phyloP scores from a whole-genome alignment of 2,888 invertebrate genomes.

The Autographa gamma region DNA sequence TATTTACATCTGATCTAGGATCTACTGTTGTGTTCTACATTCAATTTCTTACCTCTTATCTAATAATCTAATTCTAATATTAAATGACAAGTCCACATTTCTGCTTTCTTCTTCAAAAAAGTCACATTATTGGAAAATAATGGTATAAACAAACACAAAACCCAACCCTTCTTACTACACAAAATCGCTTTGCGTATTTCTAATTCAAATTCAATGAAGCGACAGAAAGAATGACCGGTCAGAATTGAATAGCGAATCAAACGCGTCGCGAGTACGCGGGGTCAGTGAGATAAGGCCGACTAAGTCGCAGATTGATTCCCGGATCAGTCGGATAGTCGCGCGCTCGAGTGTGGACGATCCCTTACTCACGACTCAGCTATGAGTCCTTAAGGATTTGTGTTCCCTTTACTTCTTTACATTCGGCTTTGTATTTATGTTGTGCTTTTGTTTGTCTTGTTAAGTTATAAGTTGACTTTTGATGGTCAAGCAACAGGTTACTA shows the following conservation, averaged over 20 bases:
- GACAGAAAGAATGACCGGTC: slow-evolving; percentile 64
- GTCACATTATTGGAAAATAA: not conserved
- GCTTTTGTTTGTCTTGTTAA: slow-evolving; percentile 15
- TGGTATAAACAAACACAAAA: slow-evolving; percentile 7
- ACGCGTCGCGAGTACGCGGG: slow-evolving; percentile 80
- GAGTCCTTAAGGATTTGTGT: slow-evolving; percentile 76
- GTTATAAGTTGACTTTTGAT: not conserved
- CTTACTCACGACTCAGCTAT: slow-evolving; percentile 82
- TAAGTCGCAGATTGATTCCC: slow-evolving; percentile 87
- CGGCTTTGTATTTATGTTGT: slow-evolving; percentile 28
- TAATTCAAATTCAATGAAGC: slow-evolving; percentile 56
- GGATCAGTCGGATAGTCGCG: slow-evolving; percentile 80
- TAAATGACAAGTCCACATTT: no score
- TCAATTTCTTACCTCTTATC: no score
- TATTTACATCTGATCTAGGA: no score
- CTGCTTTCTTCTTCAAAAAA: not conserved
- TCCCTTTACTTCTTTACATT: slow-evolving; percentile 50
- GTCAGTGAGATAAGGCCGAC: slow-evolving; percentile 83
- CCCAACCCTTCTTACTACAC: slow-evolving; percentile 39
- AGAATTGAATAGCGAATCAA: slow-evolving; percentile 79
- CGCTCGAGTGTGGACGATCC: slow-evolving; percentile 83
- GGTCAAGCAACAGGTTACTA: not conserved
- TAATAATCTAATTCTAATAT: no score
- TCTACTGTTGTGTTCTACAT: no score
- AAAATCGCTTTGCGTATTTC: slow-evolving; percentile 51